phyloP scores from a whole-genome alignment of 2,888 invertebrate genomes.

The Hyposoter didymator region DNA sequence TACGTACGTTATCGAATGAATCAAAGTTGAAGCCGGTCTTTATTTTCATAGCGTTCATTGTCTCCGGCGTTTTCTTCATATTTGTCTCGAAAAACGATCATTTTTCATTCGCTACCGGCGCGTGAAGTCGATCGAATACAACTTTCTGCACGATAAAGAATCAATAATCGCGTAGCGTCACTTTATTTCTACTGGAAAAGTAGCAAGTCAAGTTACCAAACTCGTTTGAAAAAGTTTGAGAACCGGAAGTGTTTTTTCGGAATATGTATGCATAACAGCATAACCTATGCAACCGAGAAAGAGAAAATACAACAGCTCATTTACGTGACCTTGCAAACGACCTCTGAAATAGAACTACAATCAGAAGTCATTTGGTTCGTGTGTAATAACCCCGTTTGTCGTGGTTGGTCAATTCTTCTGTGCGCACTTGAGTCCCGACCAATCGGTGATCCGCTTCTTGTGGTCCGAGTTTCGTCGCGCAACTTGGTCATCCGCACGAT shows the following conservation, averaged over 20 bases:
- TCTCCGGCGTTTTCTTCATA: no score
- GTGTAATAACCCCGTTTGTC: slow-evolving; percentile 52
- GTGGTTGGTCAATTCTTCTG: slow-evolving; percentile 36
- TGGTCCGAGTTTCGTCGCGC: slow-evolving; percentile 50
- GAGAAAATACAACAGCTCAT: slow-evolving; percentile 18
- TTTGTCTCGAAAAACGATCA: no score
- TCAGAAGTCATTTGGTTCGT: slow-evolving; percentile 52
- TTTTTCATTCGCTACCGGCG: no score
- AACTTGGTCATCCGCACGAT: slow-evolving; percentile 44
- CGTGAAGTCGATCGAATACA: no score
- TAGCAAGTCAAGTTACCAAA: not conserved
- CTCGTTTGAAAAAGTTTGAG: not conserved
- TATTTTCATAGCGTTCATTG: no score
- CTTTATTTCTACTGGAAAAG: no score
- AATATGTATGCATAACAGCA: not conserved
- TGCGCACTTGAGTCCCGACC: not conserved
- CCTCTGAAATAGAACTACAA: slow-evolving; percentile 76
- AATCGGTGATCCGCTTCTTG: slow-evolving; percentile 29
- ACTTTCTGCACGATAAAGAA: no score
- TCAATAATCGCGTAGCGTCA: no score
- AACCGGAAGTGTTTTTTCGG: slow-evolving; percentile 15
- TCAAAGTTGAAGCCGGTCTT: no score
- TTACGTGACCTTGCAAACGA: slow-evolving; percentile 83
- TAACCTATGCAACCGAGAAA: not conserved
- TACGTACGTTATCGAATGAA: no score